Evolutionary conservation across 2,888 invertebrate genomes (phyloP).

Genomic region (Synergus gifuensis): DNA sequence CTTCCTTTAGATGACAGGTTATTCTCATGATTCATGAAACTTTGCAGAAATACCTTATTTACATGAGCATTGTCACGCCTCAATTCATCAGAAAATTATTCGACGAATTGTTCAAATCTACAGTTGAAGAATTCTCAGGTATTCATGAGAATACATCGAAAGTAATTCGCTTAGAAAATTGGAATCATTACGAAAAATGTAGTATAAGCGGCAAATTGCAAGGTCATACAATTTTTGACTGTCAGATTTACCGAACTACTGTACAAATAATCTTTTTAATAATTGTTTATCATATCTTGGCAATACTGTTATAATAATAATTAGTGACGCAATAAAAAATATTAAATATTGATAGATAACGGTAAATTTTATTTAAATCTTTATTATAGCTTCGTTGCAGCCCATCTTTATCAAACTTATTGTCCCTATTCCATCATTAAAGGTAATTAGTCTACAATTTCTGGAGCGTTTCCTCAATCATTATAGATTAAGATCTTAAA

Average conservation of each 20-base stretch:
- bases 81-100: slow-evolving; percentile 31
- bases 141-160: neutral
- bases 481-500: neutral
- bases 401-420: slow-evolving; percentile 23
- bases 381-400: slow-evolving; percentile 12
- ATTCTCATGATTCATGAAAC: slow-evolving; percentile 20
- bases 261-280: neutral
- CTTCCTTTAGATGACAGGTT: neutral
- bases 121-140: neutral
- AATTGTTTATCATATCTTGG: neutral
- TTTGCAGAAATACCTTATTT: slow-evolving; percentile 17
- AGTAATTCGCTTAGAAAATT: neutral
- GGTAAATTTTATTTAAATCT: slow-evolving; percentile 3
- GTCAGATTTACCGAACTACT: neutral
- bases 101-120: neutral
- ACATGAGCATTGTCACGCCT: slow-evolving; percentile 10
- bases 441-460: slow-evolving; percentile 9
- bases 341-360: neutral
- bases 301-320: neutral
- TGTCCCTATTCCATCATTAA: slow-evolving; percentile 6
- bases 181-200: neutral
- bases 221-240: neutral
- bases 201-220: neutral
- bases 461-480: slow-evolving; percentile 3
- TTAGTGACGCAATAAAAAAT: neutral